phyloP scores from a whole-genome alignment of 2,888 invertebrate genomes.

The Orthosia gracilis region DNA sequence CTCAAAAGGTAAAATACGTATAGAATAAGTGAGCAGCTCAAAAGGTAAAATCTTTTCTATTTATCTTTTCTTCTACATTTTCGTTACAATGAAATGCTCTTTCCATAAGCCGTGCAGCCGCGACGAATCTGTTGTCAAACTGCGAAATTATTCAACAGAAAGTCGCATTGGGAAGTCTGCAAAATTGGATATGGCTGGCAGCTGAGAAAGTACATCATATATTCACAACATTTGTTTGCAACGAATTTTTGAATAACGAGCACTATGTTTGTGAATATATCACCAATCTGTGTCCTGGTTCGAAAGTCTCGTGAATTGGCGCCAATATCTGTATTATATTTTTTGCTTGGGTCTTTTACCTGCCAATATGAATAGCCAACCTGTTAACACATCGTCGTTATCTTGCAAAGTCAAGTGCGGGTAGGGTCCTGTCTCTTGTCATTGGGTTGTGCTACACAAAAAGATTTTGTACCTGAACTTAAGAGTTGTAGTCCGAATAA shows the following conservation, averaged over 20 bases:
- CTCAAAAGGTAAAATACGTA: no score
- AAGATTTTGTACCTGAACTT: conserved; percentile 24
- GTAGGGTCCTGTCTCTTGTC: conserved; percentile 5
- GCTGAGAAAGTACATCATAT: conserved; percentile 38
- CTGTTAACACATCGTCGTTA: conserved; percentile 20
- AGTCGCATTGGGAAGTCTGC: conserved; percentile 49
- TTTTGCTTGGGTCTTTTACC: conserved; percentile 55
- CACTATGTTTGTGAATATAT: conserved; percentile 34
- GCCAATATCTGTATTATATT: conserved; percentile 38
- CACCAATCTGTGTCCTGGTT: conserved; percentile 3
- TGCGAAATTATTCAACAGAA: conserved; percentile 60
- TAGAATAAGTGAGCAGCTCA: neutral
- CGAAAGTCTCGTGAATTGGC: conserved; percentile 16
- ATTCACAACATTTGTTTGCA: conserved; percentile 47
- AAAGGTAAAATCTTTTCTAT: conserved; percentile 5
- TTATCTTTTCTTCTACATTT: conserved; percentile 5
- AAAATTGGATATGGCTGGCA: conserved; percentile 49
- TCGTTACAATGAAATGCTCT: conserved; percentile 34
- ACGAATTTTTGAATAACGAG: conserved; percentile 35
- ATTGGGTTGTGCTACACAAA: conserved; percentile 16
- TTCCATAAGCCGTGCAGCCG: conserved; percentile 29
- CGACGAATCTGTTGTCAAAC: conserved; percentile 53
- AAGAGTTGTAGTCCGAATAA: neutral
- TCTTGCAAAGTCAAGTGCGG: conserved; percentile 36
- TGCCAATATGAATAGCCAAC: conserved; percentile 51